phyloP scores from a whole-genome alignment of 1,140 invertebrate species.

The Drosophila tsacasi region DNA sequence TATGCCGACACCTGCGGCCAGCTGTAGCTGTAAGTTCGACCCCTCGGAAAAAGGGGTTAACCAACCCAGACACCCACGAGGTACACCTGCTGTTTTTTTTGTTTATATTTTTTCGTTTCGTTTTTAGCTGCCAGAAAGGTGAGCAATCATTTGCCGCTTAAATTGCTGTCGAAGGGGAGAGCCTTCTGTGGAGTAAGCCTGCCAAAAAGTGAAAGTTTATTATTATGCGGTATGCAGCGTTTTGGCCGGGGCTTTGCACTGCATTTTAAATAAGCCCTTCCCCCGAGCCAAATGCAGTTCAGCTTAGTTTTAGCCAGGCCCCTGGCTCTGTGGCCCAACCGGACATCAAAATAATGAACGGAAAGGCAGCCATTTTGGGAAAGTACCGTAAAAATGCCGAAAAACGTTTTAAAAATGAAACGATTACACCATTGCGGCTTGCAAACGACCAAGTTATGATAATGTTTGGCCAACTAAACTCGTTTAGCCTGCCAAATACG shows the following conservation, averaged over 20 bases:
- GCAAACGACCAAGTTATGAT: slow-evolving; percentile 83
- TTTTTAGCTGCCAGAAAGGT: not conserved
- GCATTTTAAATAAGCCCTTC: slow-evolving; percentile 42
- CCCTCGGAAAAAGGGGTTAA: slow-evolving; percentile 55
- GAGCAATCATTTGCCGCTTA: slow-evolving; percentile 45
- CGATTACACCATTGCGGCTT: slow-evolving; percentile 81
- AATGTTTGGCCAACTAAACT: slow-evolving; percentile 83
- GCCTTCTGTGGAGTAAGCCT: slow-evolving; percentile 12
- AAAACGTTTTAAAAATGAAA: slow-evolving; percentile 82
- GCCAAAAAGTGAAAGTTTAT: slow-evolving; percentile 68
- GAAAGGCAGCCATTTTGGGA: slow-evolving; percentile 60
- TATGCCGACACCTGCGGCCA: slow-evolving; percentile 59
- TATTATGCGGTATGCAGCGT: slow-evolving; percentile 69
- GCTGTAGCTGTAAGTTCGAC: not conserved
- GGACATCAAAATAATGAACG: slow-evolving; percentile 82
- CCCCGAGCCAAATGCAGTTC: slow-evolving; percentile 4
- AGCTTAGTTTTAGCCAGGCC: not conserved
- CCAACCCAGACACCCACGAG: not conserved
- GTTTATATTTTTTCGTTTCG: not conserved
- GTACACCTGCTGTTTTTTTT: not conserved
- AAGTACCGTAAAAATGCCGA: slow-evolving; percentile 66
- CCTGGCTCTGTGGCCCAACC: slow-evolving; percentile 21
- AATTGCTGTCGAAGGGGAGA: slow-evolving; percentile 47
- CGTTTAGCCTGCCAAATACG: slow-evolving; percentile 73
- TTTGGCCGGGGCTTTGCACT: slow-evolving; percentile 12